These are phyloP conservation scores for Lepisosteus oculatus DNA, from an alignment of 2,113 vertebrate species.

Conservation along the genomic window DNA sequence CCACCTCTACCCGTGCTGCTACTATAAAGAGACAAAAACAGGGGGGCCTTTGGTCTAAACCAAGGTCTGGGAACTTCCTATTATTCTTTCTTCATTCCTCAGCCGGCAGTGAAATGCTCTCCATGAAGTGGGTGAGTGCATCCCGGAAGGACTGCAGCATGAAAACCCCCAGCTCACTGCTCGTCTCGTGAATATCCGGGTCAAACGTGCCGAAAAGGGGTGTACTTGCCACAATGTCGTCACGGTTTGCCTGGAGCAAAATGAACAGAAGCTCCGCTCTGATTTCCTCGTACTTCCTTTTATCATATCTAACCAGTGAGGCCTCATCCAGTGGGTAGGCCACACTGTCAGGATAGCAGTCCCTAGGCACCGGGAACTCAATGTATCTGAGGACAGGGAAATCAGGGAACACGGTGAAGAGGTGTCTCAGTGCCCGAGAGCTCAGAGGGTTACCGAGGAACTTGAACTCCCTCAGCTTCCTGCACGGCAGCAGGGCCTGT, in stretches of 20 bases:
- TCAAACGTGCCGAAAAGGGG: conserved; percentile 84
- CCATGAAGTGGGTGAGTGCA: conserved; percentile 75
- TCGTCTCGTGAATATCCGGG: conserved; percentile 84
- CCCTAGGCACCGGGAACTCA: conserved; percentile 85
- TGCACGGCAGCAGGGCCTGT: conserved; percentile 68
- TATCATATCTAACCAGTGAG: conserved; percentile 68
- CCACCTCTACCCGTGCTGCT: too few relatives aligned
- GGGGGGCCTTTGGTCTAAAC: too few relatives aligned
- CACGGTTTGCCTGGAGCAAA: conserved; percentile 68
- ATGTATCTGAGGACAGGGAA: conserved; percentile 73
- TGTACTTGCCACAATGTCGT: conserved; percentile 71
- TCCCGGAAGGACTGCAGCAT: conserved; percentile 81
- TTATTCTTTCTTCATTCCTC: too few relatives aligned
- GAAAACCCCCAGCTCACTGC: conserved; percentile 79
- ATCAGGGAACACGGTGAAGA: conserved; percentile 69
- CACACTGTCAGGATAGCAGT: conserved; percentile 78
- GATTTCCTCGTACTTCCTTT: conserved; percentile 66
- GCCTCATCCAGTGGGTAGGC: conserved; percentile 81
- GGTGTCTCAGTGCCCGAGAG: conserved; percentile 58
- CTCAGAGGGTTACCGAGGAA: conserved; percentile 85
- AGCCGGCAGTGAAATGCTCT: conserved; percentile 39
- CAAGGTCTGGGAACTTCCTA: too few relatives aligned
- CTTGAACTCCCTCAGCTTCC: conserved; percentile 73
- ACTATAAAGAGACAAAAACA: too few relatives aligned
- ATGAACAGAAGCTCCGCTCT: conserved; percentile 67